Conservation (phyloP, 2,888 invertebrate genomes). For the Panzeria rudis region DNA sequence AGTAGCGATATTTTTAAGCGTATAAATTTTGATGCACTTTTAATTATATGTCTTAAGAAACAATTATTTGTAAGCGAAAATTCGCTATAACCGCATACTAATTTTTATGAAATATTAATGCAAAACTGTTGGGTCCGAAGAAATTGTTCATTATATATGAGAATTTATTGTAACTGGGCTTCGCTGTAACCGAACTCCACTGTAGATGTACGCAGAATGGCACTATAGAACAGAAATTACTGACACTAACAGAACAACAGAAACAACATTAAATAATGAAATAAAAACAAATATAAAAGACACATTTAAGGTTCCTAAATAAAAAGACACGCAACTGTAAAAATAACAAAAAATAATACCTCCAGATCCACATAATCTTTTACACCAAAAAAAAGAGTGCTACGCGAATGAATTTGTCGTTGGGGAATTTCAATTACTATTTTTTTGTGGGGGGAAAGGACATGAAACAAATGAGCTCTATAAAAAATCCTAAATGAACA, state of each 20-base stretch:
- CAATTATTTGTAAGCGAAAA: too few species aligned
- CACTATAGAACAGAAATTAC: slow-evolving; percentile 43
- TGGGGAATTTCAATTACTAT: slow-evolving; percentile 19
- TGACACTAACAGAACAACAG: slow-evolving; percentile 35
- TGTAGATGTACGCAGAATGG: slow-evolving; percentile 57
- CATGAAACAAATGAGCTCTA: slow-evolving; percentile 63
- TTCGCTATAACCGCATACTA: too few species aligned
- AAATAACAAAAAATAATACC: slow-evolving; percentile 52
- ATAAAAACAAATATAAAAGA: slow-evolving; percentile 22
- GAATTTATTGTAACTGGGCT: too few species aligned
- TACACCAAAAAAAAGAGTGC: not conserved
- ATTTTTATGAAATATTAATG: too few species aligned
- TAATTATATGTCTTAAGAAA: too few species aligned
- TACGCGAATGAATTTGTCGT: slow-evolving; percentile 16
- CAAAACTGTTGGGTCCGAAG: too few species aligned
- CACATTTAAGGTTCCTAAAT: slow-evolving; percentile 61
- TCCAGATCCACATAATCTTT: slow-evolving; percentile 37
- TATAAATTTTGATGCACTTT: too few species aligned
- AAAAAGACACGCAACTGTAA: slow-evolving; percentile 63
- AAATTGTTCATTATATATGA: too few species aligned
- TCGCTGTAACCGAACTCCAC: too few species aligned
- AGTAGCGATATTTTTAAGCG: too few species aligned
- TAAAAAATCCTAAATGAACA: slow-evolving; percentile 64
- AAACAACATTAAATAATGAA: slow-evolving; percentile 23
- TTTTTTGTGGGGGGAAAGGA: not conserved